Base-by-base conservation (phyloP, 2,797 vertebrate species). In the Graptemys geographica region DNA sequence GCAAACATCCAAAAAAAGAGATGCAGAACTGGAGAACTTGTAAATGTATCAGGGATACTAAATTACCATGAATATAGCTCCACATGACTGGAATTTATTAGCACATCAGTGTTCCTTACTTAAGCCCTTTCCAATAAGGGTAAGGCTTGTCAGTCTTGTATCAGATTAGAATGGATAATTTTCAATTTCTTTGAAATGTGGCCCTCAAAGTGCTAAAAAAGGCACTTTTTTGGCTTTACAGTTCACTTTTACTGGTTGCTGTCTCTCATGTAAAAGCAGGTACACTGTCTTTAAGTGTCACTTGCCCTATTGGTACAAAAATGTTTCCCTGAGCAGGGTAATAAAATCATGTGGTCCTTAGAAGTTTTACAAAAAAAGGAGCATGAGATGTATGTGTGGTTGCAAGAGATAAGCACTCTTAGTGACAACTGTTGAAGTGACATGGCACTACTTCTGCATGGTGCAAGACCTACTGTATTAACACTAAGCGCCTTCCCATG, bases 331-430 rank as follows among this genome's bases (percentile, higher is more conserved):
- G 90, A 97, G 94, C 93, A 92, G 86, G 56, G 72, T 97, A 97
- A 65, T 96, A 93, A 96, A 97, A 95, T 94, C 95, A 95, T 94
- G 94, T 89, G 95, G 95, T 59, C 81, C 92, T 92, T 83, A 92
- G 44, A 62, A 76, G 33, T 93, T 91, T 90, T 59, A 81, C 41
- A 12, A 76, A 74, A 44, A 56, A 65, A 72, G 6, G 8, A 18
- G 6, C 27, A 49, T 8, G 6, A 49, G 41, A 78, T 27, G 7
- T 28, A 47, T 28, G 44, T 28, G 25, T 49, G 27, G 44, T 16
- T 78, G 6, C 41, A 13, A 23, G 27, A 78, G 44, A 28, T 16
- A 27, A 78, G 44, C 27, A 28, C 12, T 47, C 49, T 78, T 44
- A 11, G 6, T 69, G 41, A 41, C 41, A 74, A 25, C 7, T 11